Percentiles rank a stretch among this genome's conserved stretches.
Conservation (phyloP, 1,140 invertebrate species). For the Euura saliciscinereae region DNA sequence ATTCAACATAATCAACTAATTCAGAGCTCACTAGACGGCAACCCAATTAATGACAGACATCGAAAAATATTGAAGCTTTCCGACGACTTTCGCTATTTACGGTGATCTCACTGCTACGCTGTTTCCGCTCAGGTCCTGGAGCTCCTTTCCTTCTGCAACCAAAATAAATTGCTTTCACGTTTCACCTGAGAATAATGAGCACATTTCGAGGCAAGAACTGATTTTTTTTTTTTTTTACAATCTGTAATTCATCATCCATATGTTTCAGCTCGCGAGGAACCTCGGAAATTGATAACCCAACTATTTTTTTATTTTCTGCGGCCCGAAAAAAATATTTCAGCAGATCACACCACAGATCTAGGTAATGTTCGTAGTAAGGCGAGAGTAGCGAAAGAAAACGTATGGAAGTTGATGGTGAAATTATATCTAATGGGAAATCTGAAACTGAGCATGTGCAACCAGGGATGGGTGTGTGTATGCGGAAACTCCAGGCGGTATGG, state of each 20-base stretch:
- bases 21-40: neutral
- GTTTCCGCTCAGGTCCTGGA: constrained; percentile 18
- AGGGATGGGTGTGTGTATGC: too few species aligned
- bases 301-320: neutral
- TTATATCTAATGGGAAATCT: too few species aligned
- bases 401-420: too few species aligned
- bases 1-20: neutral
- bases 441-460: too few species aligned
- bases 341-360: too few species aligned
- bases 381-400: too few species aligned
- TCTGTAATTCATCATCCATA: too few species aligned
- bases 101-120: constrained; percentile 12
- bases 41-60: neutral
- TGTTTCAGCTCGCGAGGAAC: constrained; percentile 9
- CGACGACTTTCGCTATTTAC: neutral
- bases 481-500: too few species aligned
- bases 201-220: too few species aligned
- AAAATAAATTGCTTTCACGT: neutral
- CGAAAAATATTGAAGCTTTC: neutral
- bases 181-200: neutral
- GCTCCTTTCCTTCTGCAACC: constrained; percentile 20
- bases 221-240: too few species aligned
- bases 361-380: too few species aligned
- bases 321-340: too few species aligned
- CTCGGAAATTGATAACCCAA: neutral